These are phyloP conservation scores for Neodiprion virginianus DNA, from an alignment of 1,140 invertebrate genomes.

Conservation along the genomic window DNA sequence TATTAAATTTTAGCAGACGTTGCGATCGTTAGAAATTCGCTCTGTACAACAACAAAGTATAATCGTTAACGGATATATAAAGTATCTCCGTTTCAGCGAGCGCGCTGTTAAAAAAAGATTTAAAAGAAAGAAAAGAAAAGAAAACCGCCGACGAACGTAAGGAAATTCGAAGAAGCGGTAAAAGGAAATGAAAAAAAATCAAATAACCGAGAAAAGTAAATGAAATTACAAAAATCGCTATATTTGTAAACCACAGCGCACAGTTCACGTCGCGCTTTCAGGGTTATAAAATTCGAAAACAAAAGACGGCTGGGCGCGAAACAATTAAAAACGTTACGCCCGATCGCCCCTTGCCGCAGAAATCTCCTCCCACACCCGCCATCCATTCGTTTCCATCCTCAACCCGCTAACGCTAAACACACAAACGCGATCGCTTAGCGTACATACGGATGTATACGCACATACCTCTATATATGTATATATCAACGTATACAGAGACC, in stretches of 20 bases:
- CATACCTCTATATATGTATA: neutral
- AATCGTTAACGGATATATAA: too few species aligned
- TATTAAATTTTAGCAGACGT: too few species aligned
- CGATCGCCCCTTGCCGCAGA: slow-evolving; percentile 49
- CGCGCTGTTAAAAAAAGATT: neutral
- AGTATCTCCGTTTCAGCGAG: too few species aligned
- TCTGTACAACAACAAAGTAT: too few species aligned
- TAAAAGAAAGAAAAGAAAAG: slow-evolving; percentile 17
- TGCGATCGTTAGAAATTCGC: too few species aligned
- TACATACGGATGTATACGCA: slow-evolving; percentile 25
- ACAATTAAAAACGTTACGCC: slow-evolving; percentile 64
- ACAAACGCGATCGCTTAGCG: neutral
- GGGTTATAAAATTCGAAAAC: slow-evolving; percentile 59
- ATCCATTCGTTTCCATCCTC: slow-evolving; percentile 15
- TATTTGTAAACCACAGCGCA: neutral
- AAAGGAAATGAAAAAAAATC: neutral
- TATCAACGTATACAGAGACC: neutral
- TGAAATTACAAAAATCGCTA: neutral
- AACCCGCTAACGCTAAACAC: neutral
- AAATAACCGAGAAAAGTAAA: neutral
- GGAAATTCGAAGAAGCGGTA: neutral
- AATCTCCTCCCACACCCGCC: slow-evolving; percentile 39
- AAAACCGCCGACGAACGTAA: slow-evolving; percentile 21
- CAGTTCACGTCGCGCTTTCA: slow-evolving; percentile 44
- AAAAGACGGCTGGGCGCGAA: slow-evolving; percentile 58